Conservation (phyloP, 2,797 vertebrate species). For the Muscicapa comitata region DNA sequence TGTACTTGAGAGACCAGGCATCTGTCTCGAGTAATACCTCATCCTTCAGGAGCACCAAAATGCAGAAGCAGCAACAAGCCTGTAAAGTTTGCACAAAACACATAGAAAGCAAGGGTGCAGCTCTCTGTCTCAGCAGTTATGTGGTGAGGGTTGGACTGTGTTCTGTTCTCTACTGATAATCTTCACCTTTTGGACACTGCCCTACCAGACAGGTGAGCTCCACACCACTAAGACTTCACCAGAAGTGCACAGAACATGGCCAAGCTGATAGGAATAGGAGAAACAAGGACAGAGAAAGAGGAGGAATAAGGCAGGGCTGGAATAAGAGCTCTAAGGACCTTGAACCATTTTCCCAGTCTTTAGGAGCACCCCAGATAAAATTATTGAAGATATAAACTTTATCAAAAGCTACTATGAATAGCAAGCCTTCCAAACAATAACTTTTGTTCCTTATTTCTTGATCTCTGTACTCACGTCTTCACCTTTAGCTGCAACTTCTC, state of each 20-base stretch:
- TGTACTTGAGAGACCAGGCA: not conserved
- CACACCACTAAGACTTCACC: not conserved
- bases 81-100: not conserved
- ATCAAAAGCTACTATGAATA: not conserved
- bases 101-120: not conserved
- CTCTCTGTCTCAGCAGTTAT: not conserved
- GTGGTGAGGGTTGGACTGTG: not conserved
- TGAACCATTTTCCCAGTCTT: not conserved
- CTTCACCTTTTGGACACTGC: not conserved
- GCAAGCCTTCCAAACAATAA: not conserved
- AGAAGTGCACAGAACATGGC: not conserved
- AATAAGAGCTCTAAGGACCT: not conserved
- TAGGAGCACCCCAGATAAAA: not conserved
- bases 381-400: not conserved
- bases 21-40: fast-evolving
- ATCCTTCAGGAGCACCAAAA: not conserved
- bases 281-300: not conserved
- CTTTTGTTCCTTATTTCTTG: not conserved
- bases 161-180: not conserved
- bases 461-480: not conserved
- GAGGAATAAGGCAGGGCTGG: not conserved
- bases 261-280: not conserved
- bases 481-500: not conserved
- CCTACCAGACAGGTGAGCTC: not conserved
- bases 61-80: not conserved